Conservation (phyloP, 1,140 invertebrate genomes). For the Aphaenogaster floridana region DNA sequence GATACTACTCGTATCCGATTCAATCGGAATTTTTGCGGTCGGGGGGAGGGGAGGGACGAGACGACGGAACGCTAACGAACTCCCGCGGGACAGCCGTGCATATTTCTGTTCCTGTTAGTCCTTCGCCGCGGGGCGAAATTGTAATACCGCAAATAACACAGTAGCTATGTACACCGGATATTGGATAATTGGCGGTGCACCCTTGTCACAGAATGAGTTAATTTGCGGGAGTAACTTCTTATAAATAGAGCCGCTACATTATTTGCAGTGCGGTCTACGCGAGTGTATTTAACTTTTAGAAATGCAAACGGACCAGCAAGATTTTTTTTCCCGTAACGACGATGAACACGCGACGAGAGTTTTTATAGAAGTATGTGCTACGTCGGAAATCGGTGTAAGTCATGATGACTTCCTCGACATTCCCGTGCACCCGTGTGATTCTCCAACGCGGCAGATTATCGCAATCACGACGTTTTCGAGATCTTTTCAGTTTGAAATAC, state of each 20-base stretch:
- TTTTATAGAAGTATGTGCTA: neutral
- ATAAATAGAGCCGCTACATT: slow-evolving; percentile 24
- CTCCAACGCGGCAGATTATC: neutral
- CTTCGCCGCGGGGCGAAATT: slow-evolving; percentile 50
- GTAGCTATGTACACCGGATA: slow-evolving; percentile 58
- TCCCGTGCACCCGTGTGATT: neutral
- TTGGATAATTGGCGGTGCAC: slow-evolving; percentile 60
- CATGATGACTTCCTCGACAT: neutral
- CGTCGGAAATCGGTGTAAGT: neutral
- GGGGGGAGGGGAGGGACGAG: neutral
- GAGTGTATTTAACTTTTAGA: slow-evolving; percentile 2
- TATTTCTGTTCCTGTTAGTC: slow-evolving; percentile 63
- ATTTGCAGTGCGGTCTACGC: neutral
- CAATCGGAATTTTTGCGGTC: slow-evolving; percentile 54
- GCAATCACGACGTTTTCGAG: neutral
- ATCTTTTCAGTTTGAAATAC: neutral
- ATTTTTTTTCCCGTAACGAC: neutral
- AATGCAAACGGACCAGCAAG: neutral
- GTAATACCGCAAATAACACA: slow-evolving; percentile 64
- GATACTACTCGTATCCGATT: slow-evolving; percentile 52
- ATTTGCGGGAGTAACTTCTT: slow-evolving; percentile 45
- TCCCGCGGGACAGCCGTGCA: neutral
- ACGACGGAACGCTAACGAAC: slow-evolving; percentile 55
- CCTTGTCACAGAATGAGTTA: slow-evolving; percentile 56
- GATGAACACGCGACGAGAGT: slow-evolving; percentile 4